Conservation (phyloP, 2,113 vertebrate genomes). For the Uria lomvia region DNA sequence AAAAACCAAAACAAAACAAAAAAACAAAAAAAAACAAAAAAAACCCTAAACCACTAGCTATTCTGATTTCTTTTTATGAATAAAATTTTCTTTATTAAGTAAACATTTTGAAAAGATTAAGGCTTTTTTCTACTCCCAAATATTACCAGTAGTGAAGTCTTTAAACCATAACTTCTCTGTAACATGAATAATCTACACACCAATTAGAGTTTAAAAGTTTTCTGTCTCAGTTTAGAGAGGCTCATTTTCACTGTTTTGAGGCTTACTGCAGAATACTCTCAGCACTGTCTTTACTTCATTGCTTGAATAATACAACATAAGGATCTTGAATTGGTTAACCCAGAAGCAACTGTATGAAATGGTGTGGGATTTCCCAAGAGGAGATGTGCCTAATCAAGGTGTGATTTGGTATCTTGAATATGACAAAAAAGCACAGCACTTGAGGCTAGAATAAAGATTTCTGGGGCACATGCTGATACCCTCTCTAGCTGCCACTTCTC, state of each 20-base stretch:
- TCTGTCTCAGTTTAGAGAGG: background rate
- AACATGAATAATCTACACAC: background rate
- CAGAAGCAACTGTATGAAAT: background rate
- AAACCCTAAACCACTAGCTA: background rate
- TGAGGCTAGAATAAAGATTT: background rate
- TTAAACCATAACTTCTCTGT: background rate
- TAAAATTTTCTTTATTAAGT: background rate
- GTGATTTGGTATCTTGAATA: background rate
- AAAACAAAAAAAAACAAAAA: too few species aligned
- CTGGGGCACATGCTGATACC: background rate
- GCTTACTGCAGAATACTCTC: background rate
- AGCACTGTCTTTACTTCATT: background rate
- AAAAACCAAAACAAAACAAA: background rate
- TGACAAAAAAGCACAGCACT: background rate
- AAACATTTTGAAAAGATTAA: background rate
- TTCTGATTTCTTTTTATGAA: background rate
- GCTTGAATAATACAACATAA: background rate
- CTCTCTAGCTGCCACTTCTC: background rate
- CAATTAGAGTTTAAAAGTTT: background rate
- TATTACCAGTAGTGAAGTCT: background rate
- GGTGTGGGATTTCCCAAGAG: background rate
- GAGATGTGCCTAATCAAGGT: background rate
- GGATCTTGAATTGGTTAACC: background rate
- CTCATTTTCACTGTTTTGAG: background rate
- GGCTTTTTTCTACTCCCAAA: background rate